Evolutionary conservation across 2,797 vertebrate species (phyloP).

Genomic region (Salarias fasciatus): DNA sequence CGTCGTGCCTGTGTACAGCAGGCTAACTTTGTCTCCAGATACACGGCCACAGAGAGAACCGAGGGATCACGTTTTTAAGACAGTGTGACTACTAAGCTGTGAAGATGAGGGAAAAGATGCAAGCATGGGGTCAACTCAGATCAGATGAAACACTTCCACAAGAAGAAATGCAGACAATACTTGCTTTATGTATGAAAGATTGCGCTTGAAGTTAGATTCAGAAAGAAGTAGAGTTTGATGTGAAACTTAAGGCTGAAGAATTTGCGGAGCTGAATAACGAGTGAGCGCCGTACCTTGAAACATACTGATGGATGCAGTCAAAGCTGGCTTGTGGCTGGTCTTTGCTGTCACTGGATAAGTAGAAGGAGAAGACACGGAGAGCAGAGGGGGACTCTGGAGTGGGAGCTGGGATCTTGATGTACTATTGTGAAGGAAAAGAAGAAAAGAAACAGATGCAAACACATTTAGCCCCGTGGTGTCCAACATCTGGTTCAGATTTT

Average conservation of each 20-base stretch:
- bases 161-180: no score
- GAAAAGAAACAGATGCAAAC: no score
- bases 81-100: not conserved
- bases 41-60: not conserved
- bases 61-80: conserved; percentile 1
- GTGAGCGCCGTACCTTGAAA: conserved; percentile 79
- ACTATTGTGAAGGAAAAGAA: conserved; percentile 73
- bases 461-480: no score
- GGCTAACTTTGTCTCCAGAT: conserved; percentile 22
- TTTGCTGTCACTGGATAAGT: conserved; percentile 87
- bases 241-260: conserved; percentile 19
- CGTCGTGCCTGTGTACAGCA: conserved; percentile 34
- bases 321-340: conserved; percentile 88
- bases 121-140: not conserved
- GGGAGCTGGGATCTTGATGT: conserved; percentile 84
- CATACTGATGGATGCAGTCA: conserved; percentile 85
- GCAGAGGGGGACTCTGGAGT: conserved; percentile 72
- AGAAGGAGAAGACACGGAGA: conserved; percentile 87
- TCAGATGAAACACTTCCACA: not conserved
- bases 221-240: no score
- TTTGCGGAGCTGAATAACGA: conserved; percentile 44
- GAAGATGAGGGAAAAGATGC: not conserved
- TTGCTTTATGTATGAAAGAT: no score
- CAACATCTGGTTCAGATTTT: no score
- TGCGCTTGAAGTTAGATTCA: no score